Conservation (phyloP, 1,140 invertebrate species). For the Drosophila malerkotliana region DNA sequence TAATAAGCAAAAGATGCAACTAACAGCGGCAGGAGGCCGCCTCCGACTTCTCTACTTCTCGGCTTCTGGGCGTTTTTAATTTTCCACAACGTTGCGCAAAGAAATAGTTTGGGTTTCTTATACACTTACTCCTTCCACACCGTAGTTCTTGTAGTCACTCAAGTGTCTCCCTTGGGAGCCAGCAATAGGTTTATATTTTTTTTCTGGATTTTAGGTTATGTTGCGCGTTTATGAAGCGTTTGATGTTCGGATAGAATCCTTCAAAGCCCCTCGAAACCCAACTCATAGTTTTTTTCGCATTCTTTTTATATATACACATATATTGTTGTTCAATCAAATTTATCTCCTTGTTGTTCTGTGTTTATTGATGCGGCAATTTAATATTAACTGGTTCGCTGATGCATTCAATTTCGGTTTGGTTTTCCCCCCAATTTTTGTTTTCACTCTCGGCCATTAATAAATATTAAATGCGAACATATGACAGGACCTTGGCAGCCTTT, state of each 20-base stretch:
- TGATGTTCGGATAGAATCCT: conserved; percentile 62
- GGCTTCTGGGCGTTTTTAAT: conserved; percentile 65
- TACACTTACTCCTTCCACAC: conserved; percentile 8
- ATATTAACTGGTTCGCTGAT: conserved; percentile 79
- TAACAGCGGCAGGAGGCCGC: conserved; percentile 26
- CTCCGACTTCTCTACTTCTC: conserved; percentile 13
- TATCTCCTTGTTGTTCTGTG: conserved; percentile 55
- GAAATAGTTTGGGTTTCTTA: conserved; percentile 74
- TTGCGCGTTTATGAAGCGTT: conserved; percentile 75
- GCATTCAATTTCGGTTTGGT: conserved; percentile 61
- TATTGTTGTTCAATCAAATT: conserved; percentile 41
- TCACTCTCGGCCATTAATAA: conserved; percentile 60
- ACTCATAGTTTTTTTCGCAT: conserved; percentile 51
- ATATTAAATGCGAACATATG: conserved; percentile 60
- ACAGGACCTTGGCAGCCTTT: conserved; percentile 34
- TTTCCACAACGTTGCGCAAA: conserved; percentile 83
- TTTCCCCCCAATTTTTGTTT: conserved; percentile 23
- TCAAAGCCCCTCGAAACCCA: conserved; percentile 22
- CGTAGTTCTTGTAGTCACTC: conserved; percentile 64
- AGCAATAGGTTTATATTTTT: conserved; percentile 47
- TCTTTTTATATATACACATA: not conserved
- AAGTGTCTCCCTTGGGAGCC: conserved; percentile 75
- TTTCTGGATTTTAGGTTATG: conserved; percentile 29
- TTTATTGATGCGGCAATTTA: conserved; percentile 70
- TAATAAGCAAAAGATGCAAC: conserved; percentile 63